A percentile compares a stretch with the other conserved stretches of the same genome.
Evolutionary conservation across 2,888 invertebrate genomes (phyloP).

Genomic region (Limnephilus auricula): DNA sequence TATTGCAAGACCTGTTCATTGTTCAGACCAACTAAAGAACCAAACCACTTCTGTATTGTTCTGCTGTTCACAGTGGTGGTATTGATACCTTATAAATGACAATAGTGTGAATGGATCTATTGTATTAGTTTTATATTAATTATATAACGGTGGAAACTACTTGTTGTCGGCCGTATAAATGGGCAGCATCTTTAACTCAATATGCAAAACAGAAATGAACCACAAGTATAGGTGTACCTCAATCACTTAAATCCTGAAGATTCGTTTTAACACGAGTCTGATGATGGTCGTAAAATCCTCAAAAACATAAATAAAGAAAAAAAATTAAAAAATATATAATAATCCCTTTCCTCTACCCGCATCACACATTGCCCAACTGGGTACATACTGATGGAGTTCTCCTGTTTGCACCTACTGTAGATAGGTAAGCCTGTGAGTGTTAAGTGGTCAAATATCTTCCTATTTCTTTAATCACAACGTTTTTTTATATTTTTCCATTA

Average conservation of each 20-base stretch:
- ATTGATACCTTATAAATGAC: neutral
- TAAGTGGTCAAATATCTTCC: neutral
- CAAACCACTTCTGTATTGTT: neutral
- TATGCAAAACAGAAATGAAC: neutral
- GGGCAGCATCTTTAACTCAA: neutral
- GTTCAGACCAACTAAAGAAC: neutral
- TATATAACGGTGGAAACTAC: neutral
- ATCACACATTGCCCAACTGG: neutral
- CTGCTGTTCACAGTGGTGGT: neutral
- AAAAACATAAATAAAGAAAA: too few species aligned
- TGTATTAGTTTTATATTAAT: neutral
- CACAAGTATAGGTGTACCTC: neutral
- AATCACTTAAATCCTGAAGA: neutral
- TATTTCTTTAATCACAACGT: neutral
- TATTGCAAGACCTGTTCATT: neutral
- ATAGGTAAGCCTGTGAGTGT: neutral
- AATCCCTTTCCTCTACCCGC: neutral
- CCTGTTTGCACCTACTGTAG: too few species aligned
- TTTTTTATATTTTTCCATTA: too few species aligned
- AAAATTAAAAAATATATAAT: too few species aligned
- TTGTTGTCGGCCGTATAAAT: neutral
- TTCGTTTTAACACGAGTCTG: neutral
- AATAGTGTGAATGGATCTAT: neutral
- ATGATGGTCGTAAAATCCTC: too few species aligned
- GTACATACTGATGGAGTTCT: neutral